Evolutionary conservation across 2,888 invertebrate genomes (phyloP).

Genomic region (Byasa hedistus): DNA sequence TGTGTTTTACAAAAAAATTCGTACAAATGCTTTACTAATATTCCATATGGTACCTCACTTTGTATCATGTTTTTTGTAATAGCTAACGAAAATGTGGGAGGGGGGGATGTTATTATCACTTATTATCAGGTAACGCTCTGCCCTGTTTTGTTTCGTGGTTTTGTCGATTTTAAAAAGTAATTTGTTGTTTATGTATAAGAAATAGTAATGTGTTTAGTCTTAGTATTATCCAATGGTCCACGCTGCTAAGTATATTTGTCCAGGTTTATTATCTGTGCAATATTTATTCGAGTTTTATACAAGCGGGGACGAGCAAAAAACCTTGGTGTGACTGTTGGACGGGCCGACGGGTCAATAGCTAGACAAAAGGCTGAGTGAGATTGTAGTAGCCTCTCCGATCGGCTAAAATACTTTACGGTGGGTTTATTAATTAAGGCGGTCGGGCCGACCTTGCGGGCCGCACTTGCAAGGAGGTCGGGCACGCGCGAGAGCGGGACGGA

Average conservation of each 20-base stretch:
- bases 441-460: constrained; percentile 78
- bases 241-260: constrained; percentile 17
- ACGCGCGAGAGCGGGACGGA: constrained; percentile 58
- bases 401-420: constrained; percentile 79
- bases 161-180: no score
- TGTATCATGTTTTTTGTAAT: no score
- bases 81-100: no score
- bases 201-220: neutral
- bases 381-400: constrained; percentile 74
- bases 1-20: neutral
- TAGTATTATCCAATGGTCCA: constrained; percentile 12
- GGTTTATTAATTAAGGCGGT: constrained; percentile 80
- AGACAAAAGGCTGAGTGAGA: constrained; percentile 75
- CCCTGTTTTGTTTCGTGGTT: no score
- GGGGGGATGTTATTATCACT: no score
- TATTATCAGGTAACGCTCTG: no score
- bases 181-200: no score
- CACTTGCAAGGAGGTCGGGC: constrained; percentile 70
- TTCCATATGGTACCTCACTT: no score
- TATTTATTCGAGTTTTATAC: constrained; percentile 26
- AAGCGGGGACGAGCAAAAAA: constrained; percentile 51
- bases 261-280: constrained; percentile 27
- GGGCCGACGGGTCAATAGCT: constrained; percentile 67
- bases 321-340: constrained; percentile 40
- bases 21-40: neutral